Conservation (phyloP, 2,113 vertebrate species). For the Phocoena sinus region DNA sequence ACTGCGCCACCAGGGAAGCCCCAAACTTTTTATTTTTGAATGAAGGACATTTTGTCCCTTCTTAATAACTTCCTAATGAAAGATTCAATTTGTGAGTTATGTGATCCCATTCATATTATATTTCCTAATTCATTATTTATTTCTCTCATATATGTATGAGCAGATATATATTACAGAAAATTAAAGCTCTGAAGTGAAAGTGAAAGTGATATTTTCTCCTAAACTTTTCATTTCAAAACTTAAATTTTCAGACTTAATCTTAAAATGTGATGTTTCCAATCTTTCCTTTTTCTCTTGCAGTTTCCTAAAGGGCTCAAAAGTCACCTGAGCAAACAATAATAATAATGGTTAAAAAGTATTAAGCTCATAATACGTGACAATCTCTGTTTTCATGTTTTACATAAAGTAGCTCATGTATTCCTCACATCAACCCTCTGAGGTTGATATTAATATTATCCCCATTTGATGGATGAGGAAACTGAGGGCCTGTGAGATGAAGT, state of each 20-base stretch:
- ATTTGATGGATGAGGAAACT: background rate
- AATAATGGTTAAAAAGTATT: background rate
- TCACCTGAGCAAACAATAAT: background rate
- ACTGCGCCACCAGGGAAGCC: too few species aligned
- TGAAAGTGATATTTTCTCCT: constrained; percentile 16
- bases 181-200: constrained; percentile 35
- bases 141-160: constrained; percentile 11
- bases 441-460: background rate
- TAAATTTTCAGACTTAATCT: background rate
- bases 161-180: constrained; percentile 42
- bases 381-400: background rate
- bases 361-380: background rate
- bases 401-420: background rate
- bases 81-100: constrained; percentile 50
- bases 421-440: background rate
- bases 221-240: constrained; percentile 41
- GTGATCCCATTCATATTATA: constrained; percentile 37
- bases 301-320: background rate
- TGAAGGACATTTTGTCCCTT: constrained; percentile 26
- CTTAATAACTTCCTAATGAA: constrained; percentile 42
- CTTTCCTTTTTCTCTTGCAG: background rate
- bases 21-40: constrained; percentile 25
- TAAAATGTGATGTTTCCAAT: background rate
- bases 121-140: constrained; percentile 59
- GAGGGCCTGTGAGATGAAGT: background rate